Evolutionary conservation across 1,140 invertebrate species (phyloP), one percentile per base, ranked within the genome.

Genomic region (Lordiphosa stackelbergi): DNA sequence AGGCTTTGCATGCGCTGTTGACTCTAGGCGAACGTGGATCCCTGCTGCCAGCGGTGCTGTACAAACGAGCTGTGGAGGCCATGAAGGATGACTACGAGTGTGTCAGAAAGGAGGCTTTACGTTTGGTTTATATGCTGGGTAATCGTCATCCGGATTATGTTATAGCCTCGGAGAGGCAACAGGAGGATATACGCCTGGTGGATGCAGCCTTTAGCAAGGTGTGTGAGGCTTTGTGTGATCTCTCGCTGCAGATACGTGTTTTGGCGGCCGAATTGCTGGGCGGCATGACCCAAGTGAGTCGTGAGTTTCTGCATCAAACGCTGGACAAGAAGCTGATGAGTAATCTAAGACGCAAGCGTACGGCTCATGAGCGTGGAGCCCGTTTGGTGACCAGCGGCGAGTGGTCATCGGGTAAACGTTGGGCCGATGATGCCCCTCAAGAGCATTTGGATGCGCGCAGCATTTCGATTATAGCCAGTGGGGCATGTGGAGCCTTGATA

Each of bases 321-420:
- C 88, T 99, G 2, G 98, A 99, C 85, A 99, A 99, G 88, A 98
- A 99, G 85, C 90, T 99, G n/a, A 99, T 99, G 94, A 98, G 93
- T 62, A 97, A 96, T 89, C 95, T 96, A 93, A 95, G 93, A 86
- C 89, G 91, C 43, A 95, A 92, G 87, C 89, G 90, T 28, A 94
- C 94, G n/a, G 94, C 94, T 0, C 95, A 96, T 90, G 95, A 97
- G 88, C 89, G 95, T 35, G 92, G 94, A 10, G 93, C 92, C 69
- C 94, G 95, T 70, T 90, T 93, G 73, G 94, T 95, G 13, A 91
- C 93, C 42, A 93, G 92, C 49, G 95, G 95, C 6, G 95, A 97
- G 87, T 98, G 96, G 96, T 93, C 95, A 1, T 93, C 94, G 66
- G 97, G 97, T 8, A 94, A 96, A 85, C 94, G 95, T 73, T 96